Evolutionary conservation across 2,113 vertebrate species (phyloP).

Genomic region (Atlantisia rogersi): DNA sequence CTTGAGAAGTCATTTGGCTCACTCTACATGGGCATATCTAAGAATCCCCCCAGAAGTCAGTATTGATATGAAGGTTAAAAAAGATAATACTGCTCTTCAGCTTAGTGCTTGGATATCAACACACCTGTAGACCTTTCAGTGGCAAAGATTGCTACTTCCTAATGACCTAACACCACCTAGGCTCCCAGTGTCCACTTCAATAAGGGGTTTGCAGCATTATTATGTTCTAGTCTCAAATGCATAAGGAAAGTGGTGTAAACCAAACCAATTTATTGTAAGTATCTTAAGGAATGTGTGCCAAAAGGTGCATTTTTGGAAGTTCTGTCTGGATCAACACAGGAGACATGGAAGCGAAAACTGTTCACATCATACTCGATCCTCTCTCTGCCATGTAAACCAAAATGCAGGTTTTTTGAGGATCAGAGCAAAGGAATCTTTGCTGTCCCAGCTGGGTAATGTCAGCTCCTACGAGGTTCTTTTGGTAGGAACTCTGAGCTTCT

Average conservation of each 20-base stretch:
- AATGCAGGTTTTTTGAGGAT: neutral
- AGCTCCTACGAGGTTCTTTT: neutral
- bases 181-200: neutral
- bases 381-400: neutral
- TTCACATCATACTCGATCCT: neutral
- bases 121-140: neutral
- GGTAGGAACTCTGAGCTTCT: neutral
- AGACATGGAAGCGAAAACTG: neutral
- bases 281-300: neutral
- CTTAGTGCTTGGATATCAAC: neutral
- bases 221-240: neutral
- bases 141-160: neutral
- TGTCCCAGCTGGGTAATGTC: neutral
- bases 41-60: neutral
- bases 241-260: neutral
- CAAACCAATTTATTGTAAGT: neutral
- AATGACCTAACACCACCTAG: neutral
- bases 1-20: neutral
- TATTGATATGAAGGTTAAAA: neutral
- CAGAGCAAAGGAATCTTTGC: neutral
- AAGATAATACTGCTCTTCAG: neutral
- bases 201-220: neutral
- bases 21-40: neutral
- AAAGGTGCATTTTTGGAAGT: neutral
- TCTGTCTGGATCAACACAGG: neutral